phyloP scores from a whole-genome alignment of 2,113 vertebrate genomes.

The Lycaon pictus region DNA sequence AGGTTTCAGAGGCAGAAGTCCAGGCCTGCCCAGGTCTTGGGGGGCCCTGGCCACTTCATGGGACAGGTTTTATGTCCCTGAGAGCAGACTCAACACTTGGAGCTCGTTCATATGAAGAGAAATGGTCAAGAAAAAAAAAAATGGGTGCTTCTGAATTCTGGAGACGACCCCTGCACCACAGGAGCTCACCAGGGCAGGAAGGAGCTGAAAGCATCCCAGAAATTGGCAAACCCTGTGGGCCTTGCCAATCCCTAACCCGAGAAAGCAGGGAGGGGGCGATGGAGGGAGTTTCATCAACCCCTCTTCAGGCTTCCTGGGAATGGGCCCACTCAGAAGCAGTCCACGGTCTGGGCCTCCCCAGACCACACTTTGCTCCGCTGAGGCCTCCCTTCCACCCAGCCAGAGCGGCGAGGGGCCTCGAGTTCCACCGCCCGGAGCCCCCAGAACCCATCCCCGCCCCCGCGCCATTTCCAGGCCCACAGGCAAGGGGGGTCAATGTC shows the following conservation, averaged over 20 bases:
- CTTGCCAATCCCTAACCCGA: background rate
- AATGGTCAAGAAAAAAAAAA: background rate
- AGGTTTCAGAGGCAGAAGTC: background rate
- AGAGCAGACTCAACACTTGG: background rate
- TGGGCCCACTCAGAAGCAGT: background rate
- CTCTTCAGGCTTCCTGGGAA: slow-evolving; percentile 5
- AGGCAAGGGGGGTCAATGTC: slow-evolving; percentile 85
- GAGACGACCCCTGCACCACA: background rate
- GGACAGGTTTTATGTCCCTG: background rate
- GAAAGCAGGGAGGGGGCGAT: background rate
- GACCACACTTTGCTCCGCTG: background rate
- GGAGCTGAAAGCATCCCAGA: background rate
- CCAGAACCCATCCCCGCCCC: background rate
- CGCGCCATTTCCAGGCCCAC: slow-evolving; percentile 10
- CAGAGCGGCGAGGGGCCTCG: background rate
- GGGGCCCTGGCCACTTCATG: rapidly evolving
- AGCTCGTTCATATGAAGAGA: background rate
- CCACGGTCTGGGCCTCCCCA: background rate
- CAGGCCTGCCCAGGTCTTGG: background rate
- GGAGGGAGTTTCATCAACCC: background rate
- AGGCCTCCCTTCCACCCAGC: background rate
- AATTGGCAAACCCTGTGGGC: background rate
- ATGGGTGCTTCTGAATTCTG: slow-evolving; percentile 3
- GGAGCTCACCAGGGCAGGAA: background rate
- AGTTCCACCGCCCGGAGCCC: background rate